Percentiles rank a stretch among this genome's conserved stretches.
Evolutionary conservation across 2,113 vertebrate genomes (phyloP).

Genomic region (Panthera leo): DNA sequence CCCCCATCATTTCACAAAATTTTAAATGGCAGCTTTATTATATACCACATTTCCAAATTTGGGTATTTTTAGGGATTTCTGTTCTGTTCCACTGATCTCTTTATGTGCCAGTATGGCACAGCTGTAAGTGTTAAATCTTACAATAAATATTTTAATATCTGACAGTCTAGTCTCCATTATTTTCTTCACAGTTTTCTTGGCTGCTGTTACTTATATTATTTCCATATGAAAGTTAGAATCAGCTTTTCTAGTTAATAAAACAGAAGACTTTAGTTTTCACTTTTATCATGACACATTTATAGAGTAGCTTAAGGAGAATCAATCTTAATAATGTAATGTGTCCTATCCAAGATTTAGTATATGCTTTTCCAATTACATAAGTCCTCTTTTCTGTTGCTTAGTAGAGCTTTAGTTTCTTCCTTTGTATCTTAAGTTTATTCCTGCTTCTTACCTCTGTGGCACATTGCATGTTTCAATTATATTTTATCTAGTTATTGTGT

Average conservation of each 20-base stretch:
- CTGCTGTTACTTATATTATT: not conserved
- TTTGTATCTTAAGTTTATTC: not conserved
- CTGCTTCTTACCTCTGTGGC: not conserved
- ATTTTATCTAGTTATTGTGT: not conserved
- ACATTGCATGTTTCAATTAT: not conserved
- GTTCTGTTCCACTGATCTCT: not conserved
- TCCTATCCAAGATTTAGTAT: not conserved
- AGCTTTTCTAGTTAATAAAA: not conserved
- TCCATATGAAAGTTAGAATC: not conserved
- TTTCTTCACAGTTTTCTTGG: slow-evolving; percentile 4
- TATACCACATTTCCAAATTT: not conserved
- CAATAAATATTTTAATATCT: not conserved
- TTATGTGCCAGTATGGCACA: not conserved
- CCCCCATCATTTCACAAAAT: not conserved
- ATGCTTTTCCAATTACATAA: not conserved
- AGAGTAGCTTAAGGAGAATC: not conserved
- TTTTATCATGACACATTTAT: not conserved
- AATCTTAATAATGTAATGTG: not conserved
- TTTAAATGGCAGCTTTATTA: not conserved
- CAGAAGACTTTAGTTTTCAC: not conserved
- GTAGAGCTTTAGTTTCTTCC: not conserved
- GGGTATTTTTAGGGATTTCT: not conserved
- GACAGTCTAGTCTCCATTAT: not conserved
- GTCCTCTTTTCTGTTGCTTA: not conserved
- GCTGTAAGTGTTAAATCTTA: not conserved